Conservation (phyloP, 37 sponge, comb jelly and placozoan genomes). For the Geodia barretti region DNA sequence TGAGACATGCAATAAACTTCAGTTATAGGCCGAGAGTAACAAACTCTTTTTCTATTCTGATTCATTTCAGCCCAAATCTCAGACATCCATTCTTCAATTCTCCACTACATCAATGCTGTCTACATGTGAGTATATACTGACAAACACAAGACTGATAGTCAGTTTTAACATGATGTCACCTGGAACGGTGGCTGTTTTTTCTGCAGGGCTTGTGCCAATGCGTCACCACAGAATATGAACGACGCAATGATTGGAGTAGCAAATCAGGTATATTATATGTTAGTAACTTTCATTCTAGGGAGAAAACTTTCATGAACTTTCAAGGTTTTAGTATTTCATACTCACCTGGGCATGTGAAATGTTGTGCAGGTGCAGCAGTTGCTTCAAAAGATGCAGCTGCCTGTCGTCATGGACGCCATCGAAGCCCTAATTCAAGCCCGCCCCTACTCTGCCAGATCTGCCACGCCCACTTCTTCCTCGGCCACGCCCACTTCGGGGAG, state of each 20-base stretch:
- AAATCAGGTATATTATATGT: slow-evolving; percentile 21
- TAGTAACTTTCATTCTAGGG: neutral
- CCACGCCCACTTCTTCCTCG: too few species aligned
- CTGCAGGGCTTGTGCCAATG: slow-evolving; percentile 50
- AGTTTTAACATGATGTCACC: too few species aligned
- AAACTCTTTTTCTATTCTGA: too few species aligned
- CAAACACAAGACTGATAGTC: too few species aligned
- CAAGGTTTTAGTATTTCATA: neutral
- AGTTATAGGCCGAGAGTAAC: too few species aligned
- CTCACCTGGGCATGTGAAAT: neutral
- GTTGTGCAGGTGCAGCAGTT: slow-evolving; percentile 58
- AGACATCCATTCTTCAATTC: neutral
- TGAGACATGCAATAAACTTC: too few species aligned
- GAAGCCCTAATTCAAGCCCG: slow-evolving; percentile 41
- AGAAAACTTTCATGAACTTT: neutral
- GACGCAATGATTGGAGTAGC: slow-evolving; percentile 46
- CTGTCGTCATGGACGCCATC: slow-evolving; percentile 47
- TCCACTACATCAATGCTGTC: slow-evolving; percentile 4
- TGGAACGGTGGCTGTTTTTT: too few species aligned
- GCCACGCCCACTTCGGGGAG: too few species aligned
- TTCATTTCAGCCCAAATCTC: neutral
- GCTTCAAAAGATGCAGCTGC: slow-evolving; percentile 44
- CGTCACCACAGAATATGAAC: slow-evolving; percentile 34
- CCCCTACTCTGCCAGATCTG: too few species aligned
- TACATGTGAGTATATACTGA: slow-evolving; percentile 13